Evolutionary conservation across 2,113 vertebrate genomes (phyloP), one percentile per base, ranked within the genome.

Genomic region (Columbina picui): DNA sequence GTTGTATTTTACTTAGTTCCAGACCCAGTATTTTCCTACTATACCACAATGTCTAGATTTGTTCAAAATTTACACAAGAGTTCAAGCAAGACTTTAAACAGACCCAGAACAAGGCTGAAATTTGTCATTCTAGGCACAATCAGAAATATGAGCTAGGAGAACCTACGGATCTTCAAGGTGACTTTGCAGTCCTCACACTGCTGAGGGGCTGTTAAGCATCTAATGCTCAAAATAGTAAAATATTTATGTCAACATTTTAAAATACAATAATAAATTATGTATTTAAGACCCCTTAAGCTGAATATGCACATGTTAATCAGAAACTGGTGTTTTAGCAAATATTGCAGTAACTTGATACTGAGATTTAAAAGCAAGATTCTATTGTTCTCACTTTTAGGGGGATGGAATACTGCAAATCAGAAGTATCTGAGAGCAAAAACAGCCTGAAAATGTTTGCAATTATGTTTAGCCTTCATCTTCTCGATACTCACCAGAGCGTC

Each of bases 201-300:
- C 26, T 68, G 39, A 84, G 22, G 7, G 30, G 17, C 9, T 84
- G 43, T 81, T 64, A 60, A 73, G 18, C 9, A 76, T 79, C 30
- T 79, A 56, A 69, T 49, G 41, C 10, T 65, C 34, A 77, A 88
- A 83, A 57, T 6, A 67, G 38, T 88, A 64, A 86, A 93, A 93
- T 91, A 92, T 92, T 88, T 63, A 90, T 86, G 68, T 67, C 30
- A 53, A 23, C 25, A 75, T 88, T 83, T 86, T 55, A 83, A 88
- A 93, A 65, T 10, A 34, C 13, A 59, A 7, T 43, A 10, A 69
- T 82, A 65, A 93, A 94, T 93, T 88, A 93, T 77, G 41, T 17
- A 90, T 92, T 85, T 84, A 83, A 61, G 52, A 71, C n/a, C 13
- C 8, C 27, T 67, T 70, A 83, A 90, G 14, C n/a, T 92, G 52